Conservation (phyloP, 37 sponge, comb jelly and placozoan species). For the Petrosia ficiformis region DNA sequence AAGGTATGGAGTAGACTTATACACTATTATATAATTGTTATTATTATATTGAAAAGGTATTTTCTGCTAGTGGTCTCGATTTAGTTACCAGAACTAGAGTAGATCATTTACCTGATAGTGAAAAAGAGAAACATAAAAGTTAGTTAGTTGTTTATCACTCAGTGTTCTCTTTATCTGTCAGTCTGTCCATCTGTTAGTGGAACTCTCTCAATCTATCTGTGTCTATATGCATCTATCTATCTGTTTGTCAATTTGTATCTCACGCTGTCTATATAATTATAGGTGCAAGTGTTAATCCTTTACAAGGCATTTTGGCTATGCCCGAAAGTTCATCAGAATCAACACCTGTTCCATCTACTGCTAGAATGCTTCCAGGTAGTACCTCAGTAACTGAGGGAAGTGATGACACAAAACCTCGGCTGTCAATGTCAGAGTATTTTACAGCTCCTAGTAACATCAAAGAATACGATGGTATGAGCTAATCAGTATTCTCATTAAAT, state of each 20-base stretch:
- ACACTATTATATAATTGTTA: too few species aligned
- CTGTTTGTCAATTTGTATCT: not conserved
- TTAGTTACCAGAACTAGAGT: conserved; percentile 82
- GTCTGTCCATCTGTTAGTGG: too few species aligned
- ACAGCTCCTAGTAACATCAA: conserved; percentile 34
- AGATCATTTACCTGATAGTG: conserved; percentile 88
- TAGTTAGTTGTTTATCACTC: too few species aligned
- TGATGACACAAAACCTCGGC: not conserved
- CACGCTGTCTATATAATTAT: too few species aligned
- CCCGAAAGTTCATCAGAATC: not conserved
- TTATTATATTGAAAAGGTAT: conserved; percentile 45
- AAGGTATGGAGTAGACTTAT: conserved; percentile 29
- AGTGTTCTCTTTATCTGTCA: too few species aligned
- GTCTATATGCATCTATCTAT: conserved; percentile 10
- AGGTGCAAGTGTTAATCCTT: not conserved
- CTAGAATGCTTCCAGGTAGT: not conserved
- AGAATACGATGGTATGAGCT: conserved; percentile 66
- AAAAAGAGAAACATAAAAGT: conserved; percentile 67
- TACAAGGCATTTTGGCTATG: conserved; percentile 4
- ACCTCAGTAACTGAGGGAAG: not conserved
- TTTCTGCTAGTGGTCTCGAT: conserved; percentile 75
- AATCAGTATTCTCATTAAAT: too few species aligned
- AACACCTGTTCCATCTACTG: not conserved
- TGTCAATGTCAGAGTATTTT: conserved; percentile 71
- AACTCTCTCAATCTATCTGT: too few species aligned